These are phyloP conservation scores for Gasterosteus aculeatus DNA, from an alignment of 2,113 vertebrate genomes.

Conservation along the genomic window DNA sequence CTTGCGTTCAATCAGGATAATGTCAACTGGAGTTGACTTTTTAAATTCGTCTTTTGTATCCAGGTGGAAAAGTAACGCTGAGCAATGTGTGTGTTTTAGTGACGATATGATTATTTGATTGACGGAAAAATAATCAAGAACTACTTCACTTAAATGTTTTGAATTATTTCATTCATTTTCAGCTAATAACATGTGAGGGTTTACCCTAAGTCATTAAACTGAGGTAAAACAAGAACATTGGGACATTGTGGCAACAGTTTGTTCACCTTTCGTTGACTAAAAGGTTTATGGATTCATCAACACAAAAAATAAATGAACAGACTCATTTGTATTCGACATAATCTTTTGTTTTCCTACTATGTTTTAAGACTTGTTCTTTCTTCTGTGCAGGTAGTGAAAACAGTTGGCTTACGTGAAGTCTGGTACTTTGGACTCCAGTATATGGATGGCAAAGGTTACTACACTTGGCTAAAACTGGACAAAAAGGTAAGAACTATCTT, in stretches of 20 bases:
- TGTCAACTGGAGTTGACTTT: background rate
- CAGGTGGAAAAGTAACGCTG: background rate
- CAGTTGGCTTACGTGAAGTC: slow-evolving; percentile 92
- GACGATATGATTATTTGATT: background rate
- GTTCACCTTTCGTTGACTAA: background rate
- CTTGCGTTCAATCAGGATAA: background rate
- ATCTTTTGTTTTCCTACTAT: background rate
- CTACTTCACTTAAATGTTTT: background rate
- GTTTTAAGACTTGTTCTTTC: background rate
- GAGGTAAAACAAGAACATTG: background rate
- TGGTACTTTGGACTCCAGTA: slow-evolving; percentile 99
- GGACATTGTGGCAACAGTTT: background rate
- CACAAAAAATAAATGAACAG: background rate
- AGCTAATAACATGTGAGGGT: background rate
- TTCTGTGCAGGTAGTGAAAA: slow-evolving; percentile 92
- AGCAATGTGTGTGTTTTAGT: background rate
- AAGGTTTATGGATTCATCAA: background rate
- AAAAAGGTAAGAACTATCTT: slow-evolving; percentile 88
- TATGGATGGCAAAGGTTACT: slow-evolving; percentile 90
- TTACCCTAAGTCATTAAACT: background rate
- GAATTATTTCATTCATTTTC: background rate
- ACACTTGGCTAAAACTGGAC: slow-evolving; percentile 96
- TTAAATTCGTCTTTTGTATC: background rate
- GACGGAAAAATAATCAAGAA: background rate
- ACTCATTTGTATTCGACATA: background rate